Evolutionary conservation across 2,797 vertebrate genomes (phyloP), one percentile per base, ranked within the genome.

Genomic region (Melopsittacus undulatus): DNA sequence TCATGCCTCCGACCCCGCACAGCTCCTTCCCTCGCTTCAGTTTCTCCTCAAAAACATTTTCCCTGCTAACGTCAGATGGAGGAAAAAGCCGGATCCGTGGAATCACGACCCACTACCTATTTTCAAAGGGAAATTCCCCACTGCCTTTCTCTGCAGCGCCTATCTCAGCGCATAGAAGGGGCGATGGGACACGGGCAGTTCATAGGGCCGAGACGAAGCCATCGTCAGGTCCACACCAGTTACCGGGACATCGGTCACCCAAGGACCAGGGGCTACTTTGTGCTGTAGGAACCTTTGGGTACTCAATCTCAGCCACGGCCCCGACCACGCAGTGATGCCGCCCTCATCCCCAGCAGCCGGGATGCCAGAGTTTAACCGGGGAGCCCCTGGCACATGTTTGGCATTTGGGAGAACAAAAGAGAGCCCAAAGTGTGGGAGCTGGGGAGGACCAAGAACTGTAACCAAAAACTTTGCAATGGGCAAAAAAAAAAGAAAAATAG

Each of bases 361-460:
- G 83, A 81, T 29, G 88, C 34, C 1, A 0, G 63, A 49, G 54
- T 61, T 56, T 62, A 51, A n/a, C n/a, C 1, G 0, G 6, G 46
- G 51, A 21, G n/a, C 0, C 7, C 90, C 83, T 90, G 36, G 32
- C 72, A 64, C 34, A 32, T 23, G 70, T 95, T 84, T 84, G 96
- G 83, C 30, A 22, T 96, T 96, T 90, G 78, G 82, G 76, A 97
- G 96, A 98, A 97, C 96, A 98, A 97, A 98, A 94, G 91, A 77
- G 51, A 56, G 14, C 48, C 52, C 49, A 10, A 92, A 74, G 57
- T 26, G 67, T 38, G 22, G 20, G 63, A 87, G 87, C 56, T 21
- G 64, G 42, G 80, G 81, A 92, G 13, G 36, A 83, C 61, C 57
- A 2, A 52, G 77, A 96, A 89, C 84, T 80, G 85, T 91, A 96